Evolutionary conservation across 1,140 invertebrate genomes (phyloP).

Genomic region (Aphelinus certus): DNA sequence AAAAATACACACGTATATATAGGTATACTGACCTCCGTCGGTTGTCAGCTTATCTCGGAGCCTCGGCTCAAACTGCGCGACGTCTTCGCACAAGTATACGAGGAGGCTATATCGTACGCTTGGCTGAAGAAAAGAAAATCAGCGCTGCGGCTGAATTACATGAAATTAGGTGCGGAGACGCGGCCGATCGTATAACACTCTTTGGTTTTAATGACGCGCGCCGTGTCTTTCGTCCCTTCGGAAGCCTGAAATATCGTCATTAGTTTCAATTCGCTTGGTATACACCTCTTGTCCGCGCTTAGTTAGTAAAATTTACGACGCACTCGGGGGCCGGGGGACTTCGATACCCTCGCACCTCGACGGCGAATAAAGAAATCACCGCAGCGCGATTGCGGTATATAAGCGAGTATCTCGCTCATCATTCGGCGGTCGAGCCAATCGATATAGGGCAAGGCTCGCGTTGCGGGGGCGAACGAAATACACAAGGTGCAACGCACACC

Average conservation of each 20-base stretch:
- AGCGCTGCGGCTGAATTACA: conserved; percentile 21
- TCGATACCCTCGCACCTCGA: too few relatives aligned
- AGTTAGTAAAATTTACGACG: too few relatives aligned
- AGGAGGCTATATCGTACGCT: not conserved
- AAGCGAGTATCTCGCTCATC: too few relatives aligned
- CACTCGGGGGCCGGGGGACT: too few relatives aligned
- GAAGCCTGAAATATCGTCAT: not conserved
- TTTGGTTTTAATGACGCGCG: conserved; percentile 15
- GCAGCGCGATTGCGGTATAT: too few relatives aligned
- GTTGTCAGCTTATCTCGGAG: conserved; percentile 27
- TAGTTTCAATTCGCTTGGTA: not conserved
- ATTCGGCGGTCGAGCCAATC: too few relatives aligned
- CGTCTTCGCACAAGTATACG: not conserved
- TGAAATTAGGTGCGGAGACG: conserved; percentile 33
- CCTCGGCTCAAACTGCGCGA: conserved; percentile 17
- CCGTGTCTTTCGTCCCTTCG: not conserved
- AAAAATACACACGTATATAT: not conserved
- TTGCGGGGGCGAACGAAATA: too few relatives aligned
- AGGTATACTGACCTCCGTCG: conserved; percentile 2
- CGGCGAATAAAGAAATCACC: too few relatives aligned
- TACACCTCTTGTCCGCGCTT: too few relatives aligned
- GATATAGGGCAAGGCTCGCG: too few relatives aligned
- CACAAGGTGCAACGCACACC: too few relatives aligned
- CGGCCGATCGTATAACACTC: conserved; percentile 31
- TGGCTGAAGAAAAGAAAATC: not conserved